These are phyloP conservation scores for Oxycera nigricornis DNA, from an alignment of 2,888 invertebrate species.

Conservation along the genomic window DNA sequence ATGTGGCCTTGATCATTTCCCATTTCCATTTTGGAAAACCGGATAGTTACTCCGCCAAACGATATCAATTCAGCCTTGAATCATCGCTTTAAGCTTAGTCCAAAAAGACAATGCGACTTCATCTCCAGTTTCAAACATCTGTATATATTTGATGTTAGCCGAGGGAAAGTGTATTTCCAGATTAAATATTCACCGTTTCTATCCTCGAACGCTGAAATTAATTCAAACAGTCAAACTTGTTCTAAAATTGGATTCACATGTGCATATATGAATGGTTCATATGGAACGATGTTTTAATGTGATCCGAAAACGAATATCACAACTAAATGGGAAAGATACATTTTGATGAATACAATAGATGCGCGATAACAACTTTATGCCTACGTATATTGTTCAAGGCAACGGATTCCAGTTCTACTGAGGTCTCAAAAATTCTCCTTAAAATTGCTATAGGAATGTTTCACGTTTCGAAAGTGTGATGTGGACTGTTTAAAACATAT, in stretches of 20 bases:
- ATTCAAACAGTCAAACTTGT: slow-evolving; percentile 1
- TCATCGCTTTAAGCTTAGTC: too few relatives aligned
- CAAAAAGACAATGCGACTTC: background rate
- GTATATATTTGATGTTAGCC: background rate
- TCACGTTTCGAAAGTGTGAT: background rate
- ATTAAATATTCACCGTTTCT: too few relatives aligned
- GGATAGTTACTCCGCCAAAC: background rate
- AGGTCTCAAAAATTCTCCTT: too few relatives aligned
- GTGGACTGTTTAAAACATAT: background rate
- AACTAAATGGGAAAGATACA: background rate
- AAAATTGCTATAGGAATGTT: too few relatives aligned
- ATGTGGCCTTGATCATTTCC: slow-evolving; percentile 17
- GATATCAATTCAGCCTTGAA: slow-evolving; percentile 1
- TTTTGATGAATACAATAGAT: background rate
- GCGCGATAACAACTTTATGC: background rate
- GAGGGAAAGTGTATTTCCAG: background rate
- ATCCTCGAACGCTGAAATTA: background rate
- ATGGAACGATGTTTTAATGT: background rate
- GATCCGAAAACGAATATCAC: background rate
- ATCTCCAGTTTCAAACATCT: background rate
- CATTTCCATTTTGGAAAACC: background rate
- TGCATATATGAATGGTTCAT: background rate
- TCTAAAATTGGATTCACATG: background rate
- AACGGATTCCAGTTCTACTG: background rate
- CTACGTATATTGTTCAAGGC: background rate